Percentiles rank a stretch among this genome's conserved stretches.
These are phyloP conservation scores for Syngnathus typhle DNA, from an alignment of 2,113 vertebrate genomes.

Conservation along the genomic window DNA sequence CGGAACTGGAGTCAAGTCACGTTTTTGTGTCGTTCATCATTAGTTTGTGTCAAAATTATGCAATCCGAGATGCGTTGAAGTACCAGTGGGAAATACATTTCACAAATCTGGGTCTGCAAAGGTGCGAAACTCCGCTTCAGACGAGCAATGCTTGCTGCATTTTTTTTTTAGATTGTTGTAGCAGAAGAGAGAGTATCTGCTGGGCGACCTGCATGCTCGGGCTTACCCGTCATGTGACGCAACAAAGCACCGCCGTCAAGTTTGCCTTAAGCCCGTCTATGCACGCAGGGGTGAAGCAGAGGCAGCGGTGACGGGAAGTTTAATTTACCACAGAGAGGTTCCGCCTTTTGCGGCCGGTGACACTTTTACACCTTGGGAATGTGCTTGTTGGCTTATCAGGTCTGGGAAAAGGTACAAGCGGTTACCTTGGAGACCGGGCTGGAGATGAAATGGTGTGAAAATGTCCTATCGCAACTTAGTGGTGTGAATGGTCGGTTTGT, in stretches of 20 bases:
- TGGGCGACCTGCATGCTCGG: neutral
- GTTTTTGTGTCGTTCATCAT: neutral
- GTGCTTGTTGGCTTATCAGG: neutral
- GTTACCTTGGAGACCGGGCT: neutral
- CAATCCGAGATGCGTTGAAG: neutral
- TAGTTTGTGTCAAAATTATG: neutral
- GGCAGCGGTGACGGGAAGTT: neutral
- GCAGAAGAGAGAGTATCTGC: neutral
- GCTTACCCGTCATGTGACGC: constrained; percentile 34
- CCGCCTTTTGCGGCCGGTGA: neutral
- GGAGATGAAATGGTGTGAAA: neutral
- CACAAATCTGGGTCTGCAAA: too few relatives aligned
- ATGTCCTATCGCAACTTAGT: neutral
- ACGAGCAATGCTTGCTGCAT: neutral
- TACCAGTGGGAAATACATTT: too few relatives aligned
- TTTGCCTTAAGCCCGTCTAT: constrained; percentile 28
- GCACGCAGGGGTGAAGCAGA: neutral
- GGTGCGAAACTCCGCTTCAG: neutral
- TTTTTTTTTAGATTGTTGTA: neutral
- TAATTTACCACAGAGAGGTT: neutral
- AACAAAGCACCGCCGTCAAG: constrained; percentile 15
- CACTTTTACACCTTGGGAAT: neutral
- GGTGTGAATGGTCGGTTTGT: too few relatives aligned
- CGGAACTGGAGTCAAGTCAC: neutral
- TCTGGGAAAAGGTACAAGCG: neutral